These are phyloP conservation scores for Hippoglossus stenolepis DNA, from an alignment of 2,113 vertebrate genomes.

Conservation along the genomic window DNA sequence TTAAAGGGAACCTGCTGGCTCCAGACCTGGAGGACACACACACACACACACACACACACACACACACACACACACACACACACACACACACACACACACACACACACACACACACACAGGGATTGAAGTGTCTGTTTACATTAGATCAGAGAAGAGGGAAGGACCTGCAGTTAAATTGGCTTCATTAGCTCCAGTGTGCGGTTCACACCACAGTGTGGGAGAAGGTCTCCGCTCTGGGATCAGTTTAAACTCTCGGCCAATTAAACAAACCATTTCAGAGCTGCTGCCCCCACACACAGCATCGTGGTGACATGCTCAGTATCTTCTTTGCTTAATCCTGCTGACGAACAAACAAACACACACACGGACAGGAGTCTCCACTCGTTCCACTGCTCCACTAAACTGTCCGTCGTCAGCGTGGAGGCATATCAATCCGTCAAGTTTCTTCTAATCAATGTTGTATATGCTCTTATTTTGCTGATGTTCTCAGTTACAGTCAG, in stretches of 20 bases:
- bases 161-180: slow-evolving; percentile 2
- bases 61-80: too few species aligned
- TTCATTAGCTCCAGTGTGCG: slow-evolving; percentile 28
- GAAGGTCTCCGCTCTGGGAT: slow-evolving; percentile 36
- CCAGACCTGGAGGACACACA: slow-evolving; percentile 53
- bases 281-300: too few species aligned
- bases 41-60: not conserved
- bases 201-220: slow-evolving; percentile 37
- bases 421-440: too few species aligned
- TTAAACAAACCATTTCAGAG: slow-evolving; percentile 38
- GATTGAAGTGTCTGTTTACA: slow-evolving; percentile 16
- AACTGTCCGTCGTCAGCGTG: too few species aligned
- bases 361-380: too few species aligned
- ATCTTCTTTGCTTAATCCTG: too few species aligned
- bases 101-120: not conserved
- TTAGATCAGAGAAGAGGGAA: slow-evolving; percentile 31
- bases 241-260: slow-evolving; percentile 41
- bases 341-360: too few species aligned
- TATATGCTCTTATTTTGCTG: too few species aligned
- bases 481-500: too few species aligned
- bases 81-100: slow-evolving; percentile 13
- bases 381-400: too few species aligned
- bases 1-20: slow-evolving; percentile 60
- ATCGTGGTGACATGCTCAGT: too few species aligned
- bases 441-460: too few species aligned